phyloP scores from a whole-genome alignment of 1,140 invertebrate genomes.

The Ridgeia piscesae region DNA sequence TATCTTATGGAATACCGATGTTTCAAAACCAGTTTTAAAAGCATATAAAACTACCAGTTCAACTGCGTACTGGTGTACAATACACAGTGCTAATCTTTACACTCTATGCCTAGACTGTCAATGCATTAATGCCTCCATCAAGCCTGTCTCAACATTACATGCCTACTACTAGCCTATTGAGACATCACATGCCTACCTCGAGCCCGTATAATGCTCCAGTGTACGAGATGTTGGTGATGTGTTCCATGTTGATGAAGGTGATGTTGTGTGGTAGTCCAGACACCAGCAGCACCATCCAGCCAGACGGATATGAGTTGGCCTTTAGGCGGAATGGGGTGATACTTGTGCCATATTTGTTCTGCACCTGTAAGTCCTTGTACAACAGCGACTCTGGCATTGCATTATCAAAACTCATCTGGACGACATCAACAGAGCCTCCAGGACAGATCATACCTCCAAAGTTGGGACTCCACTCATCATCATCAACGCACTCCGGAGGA shows the following conservation, averaged over 20 bases:
- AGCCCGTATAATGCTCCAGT: constrained; percentile 14
- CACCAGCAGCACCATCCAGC: constrained; percentile 14
- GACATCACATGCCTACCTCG: background rate
- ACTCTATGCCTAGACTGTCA: too few relatives aligned
- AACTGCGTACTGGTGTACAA: too few relatives aligned
- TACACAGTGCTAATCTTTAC: too few relatives aligned
- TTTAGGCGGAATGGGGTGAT: background rate
- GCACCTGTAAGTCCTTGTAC: constrained; percentile 3
- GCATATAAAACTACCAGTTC: too few relatives aligned
- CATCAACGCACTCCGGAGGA: too few relatives aligned
- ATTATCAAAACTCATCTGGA: constrained; percentile 12
- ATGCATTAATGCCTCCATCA: too few relatives aligned
- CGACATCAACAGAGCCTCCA: background rate
- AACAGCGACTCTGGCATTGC: background rate
- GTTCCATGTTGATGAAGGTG: constrained; percentile 7
- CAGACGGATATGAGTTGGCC: background rate
- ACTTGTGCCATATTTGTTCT: constrained; percentile 4
- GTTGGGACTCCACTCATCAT: too few relatives aligned
- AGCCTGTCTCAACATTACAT: too few relatives aligned
- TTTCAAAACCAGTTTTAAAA: too few relatives aligned
- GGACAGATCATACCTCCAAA: background rate
- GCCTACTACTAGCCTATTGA: too few relatives aligned
- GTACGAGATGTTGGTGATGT: constrained; percentile 23
- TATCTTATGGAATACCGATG: too few relatives aligned
- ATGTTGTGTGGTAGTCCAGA: background rate